phyloP scores from a whole-genome alignment of 2,888 invertebrate genomes.

The Eristalis pertinax region DNA sequence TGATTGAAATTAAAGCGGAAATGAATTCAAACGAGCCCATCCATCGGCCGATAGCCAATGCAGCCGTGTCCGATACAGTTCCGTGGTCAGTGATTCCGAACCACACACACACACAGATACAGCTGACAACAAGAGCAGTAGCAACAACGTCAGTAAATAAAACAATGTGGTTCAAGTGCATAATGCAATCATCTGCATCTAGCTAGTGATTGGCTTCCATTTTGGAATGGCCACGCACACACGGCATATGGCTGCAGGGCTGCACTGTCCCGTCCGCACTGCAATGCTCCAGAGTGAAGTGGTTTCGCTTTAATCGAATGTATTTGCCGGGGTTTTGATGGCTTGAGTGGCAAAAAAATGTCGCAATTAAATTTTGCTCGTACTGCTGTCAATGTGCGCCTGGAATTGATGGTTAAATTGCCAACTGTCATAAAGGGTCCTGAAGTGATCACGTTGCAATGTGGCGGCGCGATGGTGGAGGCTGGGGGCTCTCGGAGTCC shows the following conservation, averaged over 20 bases:
- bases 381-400: slow-evolving; percentile 29
- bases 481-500: too few relatives aligned
- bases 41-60: slow-evolving; percentile 10
- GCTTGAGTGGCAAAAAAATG: neutral
- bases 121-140: slow-evolving; percentile 19
- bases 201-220: neutral
- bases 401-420: slow-evolving; percentile 51
- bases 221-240: slow-evolving; percentile 1
- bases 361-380: slow-evolving; percentile 29
- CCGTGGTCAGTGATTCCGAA: neutral
- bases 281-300: slow-evolving; percentile 3
- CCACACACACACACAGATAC: neutral
- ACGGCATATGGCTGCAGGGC: neutral
- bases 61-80: neutral
- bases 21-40: slow-evolving; percentile 50
- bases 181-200: slow-evolving; percentile 35
- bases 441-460: neutral
- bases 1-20: slow-evolving; percentile 58
- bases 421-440: slow-evolving; percentile 41
- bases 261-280: neutral
- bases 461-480: neutral
- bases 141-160: slow-evolving; percentile 39
- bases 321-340: slow-evolving; percentile 4
- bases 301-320: slow-evolving; percentile 34
- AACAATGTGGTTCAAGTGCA: slow-evolving; percentile 50